These are phyloP conservation scores for Petrophora chlorosata DNA, from an alignment of 2,888 invertebrate genomes.

Conservation along the genomic window DNA sequence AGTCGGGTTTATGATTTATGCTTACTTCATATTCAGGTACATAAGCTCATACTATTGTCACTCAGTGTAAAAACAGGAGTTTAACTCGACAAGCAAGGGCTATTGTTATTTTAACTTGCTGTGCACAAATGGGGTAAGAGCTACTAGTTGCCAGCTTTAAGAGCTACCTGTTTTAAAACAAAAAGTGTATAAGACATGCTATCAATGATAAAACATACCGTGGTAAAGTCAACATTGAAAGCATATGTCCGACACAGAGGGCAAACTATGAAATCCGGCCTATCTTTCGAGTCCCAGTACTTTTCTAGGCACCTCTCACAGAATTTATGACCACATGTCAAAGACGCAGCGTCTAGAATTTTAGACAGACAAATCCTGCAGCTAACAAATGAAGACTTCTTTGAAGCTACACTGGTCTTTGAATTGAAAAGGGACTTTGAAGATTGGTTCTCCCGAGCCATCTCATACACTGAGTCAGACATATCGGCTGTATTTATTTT, in stretches of 20 bases:
- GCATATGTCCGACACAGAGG: constrained; percentile 59
- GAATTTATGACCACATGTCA: constrained; percentile 66
- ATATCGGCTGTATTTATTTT: constrained; percentile 23
- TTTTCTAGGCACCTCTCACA: constrained; percentile 58
- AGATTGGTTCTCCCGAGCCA: constrained; percentile 13
- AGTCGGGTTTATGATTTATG: too few relatives aligned
- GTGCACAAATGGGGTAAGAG: too few relatives aligned
- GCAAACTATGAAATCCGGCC: constrained; percentile 56
- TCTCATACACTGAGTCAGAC: constrained; percentile 32
- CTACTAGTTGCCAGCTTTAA: too few relatives aligned
- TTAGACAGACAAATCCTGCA: constrained; percentile 66
- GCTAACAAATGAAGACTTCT: constrained; percentile 41
- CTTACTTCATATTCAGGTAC: too few relatives aligned
- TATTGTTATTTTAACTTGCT: too few relatives aligned
- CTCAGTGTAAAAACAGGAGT: too few relatives aligned
- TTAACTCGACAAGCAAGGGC: too few relatives aligned
- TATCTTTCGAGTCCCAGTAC: constrained; percentile 55
- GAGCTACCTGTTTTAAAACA: not conserved
- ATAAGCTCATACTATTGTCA: too few relatives aligned
- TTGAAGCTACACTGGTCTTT: constrained; percentile 35
- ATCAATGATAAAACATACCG: constrained; percentile 37
- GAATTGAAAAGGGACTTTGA: constrained; percentile 27
- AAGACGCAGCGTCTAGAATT: constrained; percentile 49
- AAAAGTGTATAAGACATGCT: not conserved
- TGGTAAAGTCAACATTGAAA: constrained; percentile 57